Conservation (phyloP, 92 coral and sea anemone genomes). For the Epizoanthus illoricatus region DNA sequence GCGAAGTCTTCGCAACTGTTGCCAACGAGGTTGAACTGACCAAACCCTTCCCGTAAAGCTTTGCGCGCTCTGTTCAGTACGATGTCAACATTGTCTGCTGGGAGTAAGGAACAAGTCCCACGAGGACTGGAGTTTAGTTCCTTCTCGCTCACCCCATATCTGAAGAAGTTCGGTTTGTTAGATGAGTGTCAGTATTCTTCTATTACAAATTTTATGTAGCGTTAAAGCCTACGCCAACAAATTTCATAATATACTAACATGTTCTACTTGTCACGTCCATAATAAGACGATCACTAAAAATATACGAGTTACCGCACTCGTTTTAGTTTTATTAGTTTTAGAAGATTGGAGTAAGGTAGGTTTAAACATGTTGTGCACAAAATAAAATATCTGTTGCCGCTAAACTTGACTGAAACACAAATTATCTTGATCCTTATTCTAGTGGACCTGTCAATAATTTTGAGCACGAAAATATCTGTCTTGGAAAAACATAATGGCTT, state of each 20-base stretch:
- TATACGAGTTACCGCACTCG: too few species aligned
- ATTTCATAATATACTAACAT: background rate
- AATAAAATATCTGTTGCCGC: too few species aligned
- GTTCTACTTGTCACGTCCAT: too few species aligned
- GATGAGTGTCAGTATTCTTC: background rate
- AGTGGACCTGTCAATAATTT: too few species aligned
- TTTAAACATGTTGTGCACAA: too few species aligned
- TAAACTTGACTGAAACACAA: too few species aligned
- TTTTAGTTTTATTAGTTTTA: too few species aligned
- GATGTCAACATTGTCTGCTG: slow-evolving; percentile 58
- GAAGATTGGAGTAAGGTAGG: too few species aligned
- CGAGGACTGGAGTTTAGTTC: slow-evolving; percentile 59
- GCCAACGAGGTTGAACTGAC: slow-evolving; percentile 90
- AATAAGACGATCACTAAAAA: too few species aligned
- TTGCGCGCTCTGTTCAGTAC: slow-evolving; percentile 73
- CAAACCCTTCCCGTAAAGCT: slow-evolving; percentile 81
- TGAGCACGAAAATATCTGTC: too few species aligned
- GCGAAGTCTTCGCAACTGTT: slow-evolving; percentile 98
- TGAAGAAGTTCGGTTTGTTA: background rate
- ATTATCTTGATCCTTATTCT: too few species aligned
- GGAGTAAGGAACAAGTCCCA: slow-evolving; percentile 78
- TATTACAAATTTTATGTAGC: background rate
- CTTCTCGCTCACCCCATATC: slow-evolving; percentile 63
- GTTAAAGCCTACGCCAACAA: background rate
- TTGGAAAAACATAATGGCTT: too few species aligned